These are phyloP conservation scores for Crotalus horridus DNA, from an alignment of 2,113 vertebrate genomes.

Conservation along the genomic window DNA sequence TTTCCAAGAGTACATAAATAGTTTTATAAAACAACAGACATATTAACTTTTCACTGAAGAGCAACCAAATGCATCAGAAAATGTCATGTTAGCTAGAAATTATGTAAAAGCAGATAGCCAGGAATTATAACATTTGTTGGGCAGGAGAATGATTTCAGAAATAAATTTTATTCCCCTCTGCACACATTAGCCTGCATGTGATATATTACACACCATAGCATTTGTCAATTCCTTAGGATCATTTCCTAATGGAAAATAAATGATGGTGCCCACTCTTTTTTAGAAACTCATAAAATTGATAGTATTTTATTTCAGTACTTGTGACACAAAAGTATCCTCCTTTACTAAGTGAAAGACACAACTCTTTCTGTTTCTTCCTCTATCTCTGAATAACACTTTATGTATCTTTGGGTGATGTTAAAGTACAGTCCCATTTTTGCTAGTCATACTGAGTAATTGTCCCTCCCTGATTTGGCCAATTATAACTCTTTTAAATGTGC, in stretches of 20 bases:
- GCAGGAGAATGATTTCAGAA: not conserved
- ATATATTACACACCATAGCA: not conserved
- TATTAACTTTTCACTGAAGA: not conserved
- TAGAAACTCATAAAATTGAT: not conserved
- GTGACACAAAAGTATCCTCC: not conserved
- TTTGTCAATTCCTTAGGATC: not conserved
- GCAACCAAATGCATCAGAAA: not conserved
- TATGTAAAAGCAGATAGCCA: not conserved
- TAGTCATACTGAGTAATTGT: not conserved
- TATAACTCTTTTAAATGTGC: not conserved
- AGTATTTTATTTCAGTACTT: not conserved
- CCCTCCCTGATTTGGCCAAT: not conserved
- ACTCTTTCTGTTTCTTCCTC: not conserved
- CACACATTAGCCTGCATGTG: not conserved
- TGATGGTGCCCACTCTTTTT: not conserved
- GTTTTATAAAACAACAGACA: slow-evolving; percentile 14
- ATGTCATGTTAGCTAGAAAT: not conserved
- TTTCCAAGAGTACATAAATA: not conserved
- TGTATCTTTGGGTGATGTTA: not conserved
- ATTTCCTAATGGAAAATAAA: not conserved
- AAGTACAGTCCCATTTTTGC: not conserved
- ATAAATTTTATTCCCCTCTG: not conserved
- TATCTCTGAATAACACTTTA: not conserved
- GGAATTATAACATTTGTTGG: not conserved
- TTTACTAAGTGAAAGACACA: not conserved